These are phyloP conservation scores for Emydura subglobosa DNA, from an alignment of 2,113 vertebrate genomes.

Conservation along the genomic window DNA sequence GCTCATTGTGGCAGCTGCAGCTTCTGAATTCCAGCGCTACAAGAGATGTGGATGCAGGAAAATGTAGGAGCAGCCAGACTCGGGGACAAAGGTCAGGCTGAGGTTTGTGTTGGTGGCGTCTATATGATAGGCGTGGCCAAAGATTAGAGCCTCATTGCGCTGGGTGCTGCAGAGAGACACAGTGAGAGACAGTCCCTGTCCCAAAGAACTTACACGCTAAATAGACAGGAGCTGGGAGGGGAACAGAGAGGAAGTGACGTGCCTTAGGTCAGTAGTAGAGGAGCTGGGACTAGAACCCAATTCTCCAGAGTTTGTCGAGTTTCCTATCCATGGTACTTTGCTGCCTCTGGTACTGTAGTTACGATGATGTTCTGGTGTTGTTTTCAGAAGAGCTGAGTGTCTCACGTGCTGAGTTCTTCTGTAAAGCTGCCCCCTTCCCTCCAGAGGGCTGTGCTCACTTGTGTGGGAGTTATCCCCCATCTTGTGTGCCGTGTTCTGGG, in stretches of 20 bases:
- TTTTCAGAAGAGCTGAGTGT: not conserved
- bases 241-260: not conserved
- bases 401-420: fast-evolving
- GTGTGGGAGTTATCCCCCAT: not conserved
- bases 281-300: not conserved
- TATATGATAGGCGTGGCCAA: not conserved
- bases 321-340: not conserved
- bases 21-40: not conserved
- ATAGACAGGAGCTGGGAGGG: not conserved
- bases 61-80: not conserved
- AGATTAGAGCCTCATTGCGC: not conserved
- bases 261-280: not conserved
- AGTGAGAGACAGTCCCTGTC: not conserved
- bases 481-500: not conserved
- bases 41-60: not conserved
- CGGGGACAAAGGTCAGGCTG: not conserved
- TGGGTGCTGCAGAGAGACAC: not conserved
- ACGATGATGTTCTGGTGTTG: not conserved
- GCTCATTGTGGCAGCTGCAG: not conserved
- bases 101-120: not conserved
- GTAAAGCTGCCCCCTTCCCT: not conserved
- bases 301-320: not conserved
- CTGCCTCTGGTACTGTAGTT: not conserved
- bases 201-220: not conserved
- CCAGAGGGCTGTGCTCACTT: fast-evolving